phyloP scores from a whole-genome alignment of 2,797 vertebrate species.

The Lophotriccus pileatus region DNA sequence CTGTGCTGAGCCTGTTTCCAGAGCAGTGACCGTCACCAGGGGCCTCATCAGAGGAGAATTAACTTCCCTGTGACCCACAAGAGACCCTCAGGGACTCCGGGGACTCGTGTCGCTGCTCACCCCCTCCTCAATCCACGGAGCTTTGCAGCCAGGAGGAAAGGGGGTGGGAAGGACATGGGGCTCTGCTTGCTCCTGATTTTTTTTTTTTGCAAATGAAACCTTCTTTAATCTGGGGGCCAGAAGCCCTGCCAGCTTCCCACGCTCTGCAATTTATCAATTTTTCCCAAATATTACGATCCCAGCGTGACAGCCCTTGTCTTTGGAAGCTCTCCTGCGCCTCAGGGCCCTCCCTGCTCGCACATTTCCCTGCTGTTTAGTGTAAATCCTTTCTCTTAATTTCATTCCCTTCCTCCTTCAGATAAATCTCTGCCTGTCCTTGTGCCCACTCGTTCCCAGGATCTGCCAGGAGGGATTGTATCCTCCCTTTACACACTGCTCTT shows the following conservation, averaged over 20 bases:
- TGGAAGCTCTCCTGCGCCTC: not conserved
- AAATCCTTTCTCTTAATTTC: slow-evolving; percentile 9
- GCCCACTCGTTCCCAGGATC: not conserved
- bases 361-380: not conserved
- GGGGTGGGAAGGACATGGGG: not conserved
- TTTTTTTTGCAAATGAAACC: not conserved
- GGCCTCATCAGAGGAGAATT: not conserved
- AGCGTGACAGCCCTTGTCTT: not conserved
- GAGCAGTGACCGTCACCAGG: not conserved
- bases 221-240: not conserved
- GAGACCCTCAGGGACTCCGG: not conserved
- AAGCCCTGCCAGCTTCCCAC: not conserved
- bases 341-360: not conserved
- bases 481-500: not conserved
- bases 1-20: not conserved
- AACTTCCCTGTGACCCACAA: accelerated
- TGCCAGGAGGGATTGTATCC: slow-evolving; percentile 1
- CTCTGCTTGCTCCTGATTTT: not conserved
- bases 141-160: not conserved
- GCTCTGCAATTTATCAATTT: not conserved
- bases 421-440: not conserved
- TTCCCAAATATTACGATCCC: not conserved
- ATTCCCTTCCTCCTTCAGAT: not conserved
- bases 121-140: not conserved
- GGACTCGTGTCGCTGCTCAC: accelerated